Percentiles rank a stretch among this genome's conserved stretches.
Evolutionary conservation across 2,888 invertebrate species (phyloP).

Genomic region (Rotaria socialis): DNA sequence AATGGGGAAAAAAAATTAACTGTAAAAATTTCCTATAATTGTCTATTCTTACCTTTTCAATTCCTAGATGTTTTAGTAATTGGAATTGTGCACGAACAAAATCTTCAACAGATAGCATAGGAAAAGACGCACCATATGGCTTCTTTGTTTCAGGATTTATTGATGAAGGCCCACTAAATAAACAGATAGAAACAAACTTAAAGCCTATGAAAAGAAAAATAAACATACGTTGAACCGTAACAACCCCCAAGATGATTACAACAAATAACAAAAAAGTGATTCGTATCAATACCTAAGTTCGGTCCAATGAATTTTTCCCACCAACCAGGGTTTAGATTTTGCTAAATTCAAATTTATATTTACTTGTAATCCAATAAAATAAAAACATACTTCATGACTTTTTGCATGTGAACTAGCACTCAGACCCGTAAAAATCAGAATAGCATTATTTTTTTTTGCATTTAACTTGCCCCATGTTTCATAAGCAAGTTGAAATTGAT

Average conservation of each 20-base stretch:
- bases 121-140: slow-evolving; percentile 57
- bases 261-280: slow-evolving; percentile 58
- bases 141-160: slow-evolving; percentile 53
- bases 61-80: slow-evolving; percentile 55
- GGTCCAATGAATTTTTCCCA: slow-evolving; percentile 60
- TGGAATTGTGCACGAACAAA: slow-evolving; percentile 55
- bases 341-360: slow-evolving; percentile 49
- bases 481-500: slow-evolving; percentile 55
- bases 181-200: slow-evolving; percentile 9
- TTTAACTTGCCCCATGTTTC: slow-evolving; percentile 59
- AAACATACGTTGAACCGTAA: slow-evolving; percentile 55
- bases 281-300: slow-evolving; percentile 57
- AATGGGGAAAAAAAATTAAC: not conserved
- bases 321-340: slow-evolving; percentile 56
- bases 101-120: slow-evolving; percentile 55
- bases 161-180: slow-evolving; percentile 56
- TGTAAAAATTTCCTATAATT: too few species aligned
- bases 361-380: not conserved
- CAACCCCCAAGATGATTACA: slow-evolving; percentile 57
- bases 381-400: slow-evolving; percentile 53
- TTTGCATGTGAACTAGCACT: slow-evolving; percentile 58
- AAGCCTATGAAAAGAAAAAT: not conserved
- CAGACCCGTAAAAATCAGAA: slow-evolving; percentile 55
- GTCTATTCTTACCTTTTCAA: slow-evolving; percentile 51
- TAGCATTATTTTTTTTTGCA: slow-evolving; percentile 53